Base-by-base conservation (phyloP, 2,888 invertebrate species). In the Sialis fuliginosa region DNA sequence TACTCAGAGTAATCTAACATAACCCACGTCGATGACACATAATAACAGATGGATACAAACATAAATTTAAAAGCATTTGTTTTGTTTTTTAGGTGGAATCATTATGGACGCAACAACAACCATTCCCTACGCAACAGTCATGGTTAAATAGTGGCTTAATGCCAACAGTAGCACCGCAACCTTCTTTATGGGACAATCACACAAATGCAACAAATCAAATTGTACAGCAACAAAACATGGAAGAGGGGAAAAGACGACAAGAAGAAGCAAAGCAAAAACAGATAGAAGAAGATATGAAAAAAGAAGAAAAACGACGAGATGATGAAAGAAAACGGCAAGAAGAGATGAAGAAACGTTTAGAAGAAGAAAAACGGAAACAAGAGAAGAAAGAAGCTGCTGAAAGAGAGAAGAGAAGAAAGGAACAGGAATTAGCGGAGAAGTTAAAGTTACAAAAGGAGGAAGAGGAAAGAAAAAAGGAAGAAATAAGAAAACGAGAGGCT, bases 381-480 rank as follows among this genome's bases (percentile, higher is more conserved):
- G 53, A 54, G 50, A 47, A 55, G 46, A 50, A 61, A 52, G 63
- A 69, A 50, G 59, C 61, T 40, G 62, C 64, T 48, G 63, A 65
- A 39, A 69, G 66, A 46, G 70, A 71, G 53, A 61, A 64, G 45
- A 70, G 69, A 51, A 68, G 68, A 51, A 60, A 66, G 44, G 56
- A 58, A 45, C 62, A 60, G 48, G 66, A 66, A 49, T 68, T 70
- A 50, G 58, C 62, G 49, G 61, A 70, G 45, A 66, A 70, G 49
- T 63, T 67, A 49, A 60, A 58, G 49, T 58, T 57, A n/a, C 69
- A 69, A 47, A 70, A 67, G 51, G 69, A 70, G 13, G 68, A 67
- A 2, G 69, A 70, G 40, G 69, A 69, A 47, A 68, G 65, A 50
- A 60, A 65, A 33, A 68, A 69, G 51, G 69, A 68, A 50, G 72